Evolutionary conservation across 2,113 vertebrate species (phyloP).

Genomic region (Corythornis madagascariensis): DNA sequence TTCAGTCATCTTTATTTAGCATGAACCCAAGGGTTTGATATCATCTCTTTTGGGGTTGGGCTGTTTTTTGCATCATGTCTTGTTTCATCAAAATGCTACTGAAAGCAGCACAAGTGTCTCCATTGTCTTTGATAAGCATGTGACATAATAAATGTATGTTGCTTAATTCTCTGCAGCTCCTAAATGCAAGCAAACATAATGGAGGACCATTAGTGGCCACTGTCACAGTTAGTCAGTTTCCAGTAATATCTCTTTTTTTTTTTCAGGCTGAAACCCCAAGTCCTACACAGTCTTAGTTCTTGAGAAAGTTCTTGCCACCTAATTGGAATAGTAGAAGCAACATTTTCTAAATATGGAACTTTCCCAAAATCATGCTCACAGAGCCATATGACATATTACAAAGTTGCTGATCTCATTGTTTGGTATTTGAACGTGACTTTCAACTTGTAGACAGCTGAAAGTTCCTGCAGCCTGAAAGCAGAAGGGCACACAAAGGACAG

Average conservation of each 20-base stretch:
- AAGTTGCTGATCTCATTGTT: conserved; percentile 35
- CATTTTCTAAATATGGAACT: conserved; percentile 38
- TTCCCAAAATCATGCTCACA: conserved; percentile 30
- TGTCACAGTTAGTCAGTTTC: background rate
- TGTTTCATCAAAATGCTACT: background rate
- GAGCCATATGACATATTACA: conserved; percentile 59
- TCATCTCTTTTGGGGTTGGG: background rate
- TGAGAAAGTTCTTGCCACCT: background rate
- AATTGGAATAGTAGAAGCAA: background rate
- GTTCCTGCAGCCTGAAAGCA: background rate
- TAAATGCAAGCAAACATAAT: background rate
- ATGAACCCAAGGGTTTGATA: background rate
- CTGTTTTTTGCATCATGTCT: background rate
- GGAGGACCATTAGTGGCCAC: background rate
- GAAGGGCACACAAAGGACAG: conserved; percentile 3
- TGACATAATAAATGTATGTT: background rate
- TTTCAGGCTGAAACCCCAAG: background rate
- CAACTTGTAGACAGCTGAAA: background rate
- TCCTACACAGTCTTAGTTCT: background rate
- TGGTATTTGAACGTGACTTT: conserved; percentile 50
- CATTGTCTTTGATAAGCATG: background rate
- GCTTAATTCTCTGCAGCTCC: background rate
- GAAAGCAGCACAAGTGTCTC: background rate
- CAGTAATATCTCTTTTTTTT: background rate
- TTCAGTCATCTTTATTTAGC: background rate